A percentile compares a stretch with the other conserved stretches of the same genome.
Evolutionary conservation across 1,140 invertebrate species (phyloP).

Genomic region (Ephestia elutella): DNA sequence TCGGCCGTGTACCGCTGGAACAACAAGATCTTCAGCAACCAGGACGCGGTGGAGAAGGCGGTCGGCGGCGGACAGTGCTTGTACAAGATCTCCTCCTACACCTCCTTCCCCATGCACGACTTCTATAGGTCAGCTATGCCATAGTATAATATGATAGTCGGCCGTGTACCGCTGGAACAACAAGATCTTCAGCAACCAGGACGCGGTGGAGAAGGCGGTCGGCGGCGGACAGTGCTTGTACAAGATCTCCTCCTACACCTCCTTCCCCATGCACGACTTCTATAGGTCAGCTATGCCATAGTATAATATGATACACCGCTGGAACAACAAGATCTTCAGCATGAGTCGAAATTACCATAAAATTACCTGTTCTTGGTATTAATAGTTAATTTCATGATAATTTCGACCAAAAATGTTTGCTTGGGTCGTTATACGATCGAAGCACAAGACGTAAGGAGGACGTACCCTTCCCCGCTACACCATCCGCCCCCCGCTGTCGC

Average conservation of each 20-base stretch:
- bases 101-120: conserved; percentile 99
- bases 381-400: no score
- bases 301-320: no score
- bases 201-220: conserved; percentile 98
- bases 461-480: no score
- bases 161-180: conserved; percentile 98
- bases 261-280: conserved; percentile 99
- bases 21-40: conserved; percentile 98
- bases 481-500: no score
- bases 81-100: conserved; percentile 99
- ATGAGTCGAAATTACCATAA: no score
- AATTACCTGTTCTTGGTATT: no score
- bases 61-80: conserved; percentile 97
- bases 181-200: conserved; percentile 98
- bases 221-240: conserved; percentile 97
- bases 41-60: conserved; percentile 98
- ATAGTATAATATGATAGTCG: no score
- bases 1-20: conserved; percentile 97
- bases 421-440: no score
- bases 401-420: no score
- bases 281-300: conserved; percentile 83
- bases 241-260: conserved; percentile 99
- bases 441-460: no score
- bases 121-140: conserved; percentile 88
- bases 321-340: conserved; percentile 97